A percentile compares a stretch with the other conserved stretches of the same genome.
Conservation (phyloP, 2,113 vertebrate genomes). For the Psittacus erithacus region DNA sequence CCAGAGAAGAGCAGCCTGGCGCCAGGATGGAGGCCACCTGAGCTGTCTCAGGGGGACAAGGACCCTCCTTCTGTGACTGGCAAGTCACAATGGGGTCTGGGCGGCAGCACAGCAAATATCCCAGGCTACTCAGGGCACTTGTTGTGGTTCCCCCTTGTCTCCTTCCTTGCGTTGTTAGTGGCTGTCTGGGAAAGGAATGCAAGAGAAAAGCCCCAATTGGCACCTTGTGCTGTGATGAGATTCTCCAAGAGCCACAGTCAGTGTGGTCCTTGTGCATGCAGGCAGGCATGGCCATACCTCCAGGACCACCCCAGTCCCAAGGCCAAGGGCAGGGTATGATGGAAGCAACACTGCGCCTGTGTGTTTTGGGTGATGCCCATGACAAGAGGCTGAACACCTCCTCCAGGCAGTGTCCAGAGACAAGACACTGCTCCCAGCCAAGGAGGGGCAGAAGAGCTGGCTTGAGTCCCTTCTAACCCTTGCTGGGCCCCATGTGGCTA, state of each 20-base stretch:
- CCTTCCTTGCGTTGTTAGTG: fast-evolving
- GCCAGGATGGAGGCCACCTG: neutral
- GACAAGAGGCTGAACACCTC: neutral
- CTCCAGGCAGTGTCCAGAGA: neutral
- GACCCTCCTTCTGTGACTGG: fast-evolving
- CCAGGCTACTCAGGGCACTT: fast-evolving
- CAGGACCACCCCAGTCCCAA: fast-evolving
- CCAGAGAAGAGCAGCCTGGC: neutral
- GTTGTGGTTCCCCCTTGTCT: neutral
- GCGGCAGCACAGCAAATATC: neutral
- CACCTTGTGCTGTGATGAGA: neutral
- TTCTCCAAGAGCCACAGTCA: fast-evolving
- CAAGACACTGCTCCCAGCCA: neutral
- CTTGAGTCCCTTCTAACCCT: neutral
- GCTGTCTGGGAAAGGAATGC: neutral
- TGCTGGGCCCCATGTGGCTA: neutral
- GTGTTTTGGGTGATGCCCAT: neutral
- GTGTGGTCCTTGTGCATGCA: neutral
- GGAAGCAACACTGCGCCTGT: neutral
- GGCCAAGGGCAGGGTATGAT: fast-evolving
- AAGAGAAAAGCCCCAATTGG: neutral
- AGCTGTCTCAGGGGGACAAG: fast-evolving
- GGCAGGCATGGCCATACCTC: neutral
- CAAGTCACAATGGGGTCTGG: fast-evolving
- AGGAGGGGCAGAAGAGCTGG: neutral